Conservation (phyloP, 2,797 vertebrate genomes). For the Sandelia bainsii region DNA sequence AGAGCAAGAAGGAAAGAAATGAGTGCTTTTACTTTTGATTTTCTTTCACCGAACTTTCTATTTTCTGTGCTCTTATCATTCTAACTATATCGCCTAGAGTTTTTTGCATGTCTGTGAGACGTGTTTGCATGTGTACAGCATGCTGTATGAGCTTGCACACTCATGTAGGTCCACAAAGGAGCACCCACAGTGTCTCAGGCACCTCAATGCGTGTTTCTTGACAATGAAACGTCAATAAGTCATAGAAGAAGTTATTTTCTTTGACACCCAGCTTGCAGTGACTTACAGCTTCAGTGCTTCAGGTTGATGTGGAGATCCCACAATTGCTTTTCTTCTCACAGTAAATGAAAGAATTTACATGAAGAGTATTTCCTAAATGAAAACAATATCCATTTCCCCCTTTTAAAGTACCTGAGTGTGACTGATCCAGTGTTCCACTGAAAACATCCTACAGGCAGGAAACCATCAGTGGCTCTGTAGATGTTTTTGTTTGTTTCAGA, state of each 20-base stretch:
- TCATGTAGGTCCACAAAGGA: background rate
- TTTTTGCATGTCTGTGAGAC: background rate
- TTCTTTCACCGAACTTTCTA: background rate
- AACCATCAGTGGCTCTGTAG: conserved; percentile 2
- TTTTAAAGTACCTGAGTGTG: conserved; percentile 11
- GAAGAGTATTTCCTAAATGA: conserved; percentile 22
- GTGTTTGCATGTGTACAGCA: background rate
- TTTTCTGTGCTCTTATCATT: background rate
- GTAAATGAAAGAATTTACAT: conserved; percentile 34
- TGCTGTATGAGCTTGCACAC: background rate
- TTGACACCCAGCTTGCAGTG: conserved; percentile 29
- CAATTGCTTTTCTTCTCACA: conserved; percentile 7
- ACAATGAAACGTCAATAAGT: conserved; percentile 75
- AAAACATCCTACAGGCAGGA: conserved; percentile 19
- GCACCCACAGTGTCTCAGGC: conserved; percentile 14
- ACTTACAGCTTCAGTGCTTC: conserved; percentile 27
- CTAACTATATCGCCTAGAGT: background rate
- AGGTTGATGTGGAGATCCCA: conserved; percentile 6
- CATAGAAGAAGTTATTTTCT: conserved; percentile 59
- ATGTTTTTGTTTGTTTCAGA: conserved; percentile 4
- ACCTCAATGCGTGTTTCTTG: conserved; percentile 51
- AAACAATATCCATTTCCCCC: background rate
- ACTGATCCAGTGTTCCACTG: conserved; percentile 25
- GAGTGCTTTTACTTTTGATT: background rate
- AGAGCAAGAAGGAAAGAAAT: background rate